Conservation (phyloP, 2,113 vertebrate species). For the Tetraodon nigroviridis region DNA sequence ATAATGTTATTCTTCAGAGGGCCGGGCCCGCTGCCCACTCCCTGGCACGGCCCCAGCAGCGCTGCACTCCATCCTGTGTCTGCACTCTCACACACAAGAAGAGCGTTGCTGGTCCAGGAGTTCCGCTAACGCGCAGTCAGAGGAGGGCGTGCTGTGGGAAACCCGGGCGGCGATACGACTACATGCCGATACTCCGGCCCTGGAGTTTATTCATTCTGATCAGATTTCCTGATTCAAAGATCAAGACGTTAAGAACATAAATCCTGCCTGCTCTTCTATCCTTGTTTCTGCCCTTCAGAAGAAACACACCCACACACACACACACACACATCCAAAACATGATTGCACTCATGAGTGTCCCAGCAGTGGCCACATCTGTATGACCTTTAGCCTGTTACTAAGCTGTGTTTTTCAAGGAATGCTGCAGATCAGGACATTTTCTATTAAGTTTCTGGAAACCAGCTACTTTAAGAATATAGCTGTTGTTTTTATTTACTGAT, state of each 20-base stretch:
- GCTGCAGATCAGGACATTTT: no score
- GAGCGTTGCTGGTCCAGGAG: slow-evolving; percentile 7
- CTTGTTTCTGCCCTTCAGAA: slow-evolving; percentile 31
- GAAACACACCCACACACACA: slow-evolving; percentile 26
- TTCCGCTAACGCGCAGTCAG: slow-evolving; percentile 12
- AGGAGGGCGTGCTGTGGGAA: slow-evolving; percentile 26
- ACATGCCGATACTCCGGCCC: slow-evolving; percentile 44
- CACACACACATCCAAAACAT: slow-evolving; percentile 36
- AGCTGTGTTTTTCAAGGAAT: no score
- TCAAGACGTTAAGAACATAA: slow-evolving; percentile 28
- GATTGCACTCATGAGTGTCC: slow-evolving; percentile 8
- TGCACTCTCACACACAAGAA: slow-evolving; percentile 12
- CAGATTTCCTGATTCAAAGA: slow-evolving; percentile 5
- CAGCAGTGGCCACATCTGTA: neutral
- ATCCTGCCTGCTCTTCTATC: slow-evolving; percentile 26
- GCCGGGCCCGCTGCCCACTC: slow-evolving; percentile 52
- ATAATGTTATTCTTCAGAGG: slow-evolving; percentile 73
- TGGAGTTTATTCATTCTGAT: slow-evolving; percentile 6
- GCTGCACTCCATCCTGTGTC: slow-evolving; percentile 12
- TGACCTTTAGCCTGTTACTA: neutral
- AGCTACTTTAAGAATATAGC: neutral
- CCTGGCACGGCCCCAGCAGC: slow-evolving; percentile 38
- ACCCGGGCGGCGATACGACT: slow-evolving; percentile 47
- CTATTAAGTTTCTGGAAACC: no score
- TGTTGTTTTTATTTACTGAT: no score